Conservation (phyloP, 35 echinoderm and acorn worm species). For the Amphiura filiformis region DNA sequence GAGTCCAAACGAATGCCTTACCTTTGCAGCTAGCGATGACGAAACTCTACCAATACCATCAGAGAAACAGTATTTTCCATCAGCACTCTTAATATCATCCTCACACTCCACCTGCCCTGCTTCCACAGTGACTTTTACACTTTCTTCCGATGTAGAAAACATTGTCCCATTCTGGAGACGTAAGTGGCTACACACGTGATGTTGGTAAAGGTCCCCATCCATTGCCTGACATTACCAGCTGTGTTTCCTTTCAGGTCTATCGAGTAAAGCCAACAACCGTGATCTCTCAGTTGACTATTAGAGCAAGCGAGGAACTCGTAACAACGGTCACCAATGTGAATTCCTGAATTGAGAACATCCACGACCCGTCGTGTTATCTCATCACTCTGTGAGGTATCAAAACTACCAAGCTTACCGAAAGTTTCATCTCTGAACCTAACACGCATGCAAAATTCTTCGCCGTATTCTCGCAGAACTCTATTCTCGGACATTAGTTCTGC, state of each 20-base stretch:
- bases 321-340: neutral
- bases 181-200: neutral
- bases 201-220: conserved; percentile 15
- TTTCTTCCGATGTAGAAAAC: conserved; percentile 28
- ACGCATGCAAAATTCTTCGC: conserved; percentile 23
- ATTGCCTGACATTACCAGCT: neutral
- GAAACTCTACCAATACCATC: conserved; percentile 27
- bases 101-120: neutral
- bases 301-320: conserved; percentile 31
- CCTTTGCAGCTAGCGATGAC: neutral
- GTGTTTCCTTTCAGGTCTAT: neutral
- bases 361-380: neutral
- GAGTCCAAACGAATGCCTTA: too few species aligned
- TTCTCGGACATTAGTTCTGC: conserved; percentile 15
- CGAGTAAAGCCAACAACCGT: conserved; percentile 29
- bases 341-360: neutral
- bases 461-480: neutral
- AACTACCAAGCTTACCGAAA: neutral
- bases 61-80: conserved; percentile 3
- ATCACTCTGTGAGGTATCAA: neutral
- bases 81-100: neutral
- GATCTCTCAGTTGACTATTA: conserved; percentile 29
- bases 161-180: neutral
- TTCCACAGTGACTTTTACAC: neutral
- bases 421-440: conserved; percentile 16